Percentiles rank a stretch among this genome's conserved stretches.
phyloP scores from a whole-genome alignment of 2,113 vertebrate genomes.

The Chaetura pelagica region DNA sequence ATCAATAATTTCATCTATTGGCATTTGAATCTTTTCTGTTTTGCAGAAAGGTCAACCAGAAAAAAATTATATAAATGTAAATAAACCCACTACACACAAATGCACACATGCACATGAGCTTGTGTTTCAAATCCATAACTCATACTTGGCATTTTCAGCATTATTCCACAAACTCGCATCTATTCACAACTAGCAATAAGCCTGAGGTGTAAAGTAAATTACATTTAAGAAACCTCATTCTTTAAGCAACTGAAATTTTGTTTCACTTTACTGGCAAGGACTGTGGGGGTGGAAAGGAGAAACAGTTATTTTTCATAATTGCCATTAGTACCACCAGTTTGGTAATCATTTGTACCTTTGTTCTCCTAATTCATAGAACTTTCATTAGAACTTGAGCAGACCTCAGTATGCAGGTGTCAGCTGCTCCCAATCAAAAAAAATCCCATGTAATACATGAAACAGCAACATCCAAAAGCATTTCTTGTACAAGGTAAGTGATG shows the following conservation, averaged over 20 bases:
- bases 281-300: rapidly evolving
- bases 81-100: not conserved
- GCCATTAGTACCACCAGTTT: not conserved
- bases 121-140: rapidly evolving
- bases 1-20: rapidly evolving
- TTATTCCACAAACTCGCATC: not conserved
- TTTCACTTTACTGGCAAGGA: not conserved
- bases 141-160: not conserved
- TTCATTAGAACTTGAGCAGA: not conserved
- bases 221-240: not conserved
- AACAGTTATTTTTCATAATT: not conserved
- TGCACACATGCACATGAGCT: rapidly evolving
- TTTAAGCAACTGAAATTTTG: not conserved
- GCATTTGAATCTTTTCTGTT: not conserved
- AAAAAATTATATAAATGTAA: not conserved
- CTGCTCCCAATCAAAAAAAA: not conserved
- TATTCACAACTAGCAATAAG: not conserved
- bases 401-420: not conserved
- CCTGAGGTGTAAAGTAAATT: not conserved
- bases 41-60: not conserved
- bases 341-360: not conserved
- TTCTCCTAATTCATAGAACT: not conserved
- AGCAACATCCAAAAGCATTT: not conserved
- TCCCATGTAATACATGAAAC: not conserved
- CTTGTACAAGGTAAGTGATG: not conserved